Evolutionary conservation across 2,888 invertebrate genomes (phyloP).

Genomic region (Limnephilus auricula): DNA sequence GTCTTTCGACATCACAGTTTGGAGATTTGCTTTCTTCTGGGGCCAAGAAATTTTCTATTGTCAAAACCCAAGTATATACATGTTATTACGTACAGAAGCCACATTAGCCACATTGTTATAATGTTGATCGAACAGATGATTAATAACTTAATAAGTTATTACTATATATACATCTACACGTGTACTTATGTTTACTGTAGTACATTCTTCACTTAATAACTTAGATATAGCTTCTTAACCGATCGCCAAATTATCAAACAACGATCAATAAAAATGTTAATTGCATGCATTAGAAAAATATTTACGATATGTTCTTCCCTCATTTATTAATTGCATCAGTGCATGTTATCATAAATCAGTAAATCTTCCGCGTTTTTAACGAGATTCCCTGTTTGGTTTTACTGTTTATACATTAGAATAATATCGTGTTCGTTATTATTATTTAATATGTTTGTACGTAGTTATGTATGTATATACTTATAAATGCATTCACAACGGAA

Average conservation of each 20-base stretch:
- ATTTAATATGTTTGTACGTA: background rate
- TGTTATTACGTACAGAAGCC: background rate
- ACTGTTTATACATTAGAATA: background rate
- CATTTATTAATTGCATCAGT: background rate
- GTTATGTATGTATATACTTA: background rate
- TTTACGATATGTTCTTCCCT: background rate
- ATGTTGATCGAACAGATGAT: background rate
- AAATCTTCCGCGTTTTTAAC: background rate
- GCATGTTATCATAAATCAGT: too few species aligned
- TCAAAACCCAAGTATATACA: background rate
- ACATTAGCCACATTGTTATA: background rate
- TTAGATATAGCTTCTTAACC: background rate
- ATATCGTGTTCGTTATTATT: background rate
- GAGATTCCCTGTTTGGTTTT: background rate
- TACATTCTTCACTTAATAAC: background rate
- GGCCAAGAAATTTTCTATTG: background rate
- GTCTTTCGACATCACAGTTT: background rate
- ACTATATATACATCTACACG: too few species aligned
- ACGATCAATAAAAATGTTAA: background rate
- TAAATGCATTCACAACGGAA: slow-evolving; percentile 36
- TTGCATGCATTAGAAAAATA: background rate
- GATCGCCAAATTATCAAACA: background rate
- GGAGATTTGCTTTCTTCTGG: background rate
- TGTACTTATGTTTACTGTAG: background rate
- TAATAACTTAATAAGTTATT: background rate